phyloP scores from a whole-genome alignment of 2,113 vertebrate genomes.

The Geococcyx californianus region DNA sequence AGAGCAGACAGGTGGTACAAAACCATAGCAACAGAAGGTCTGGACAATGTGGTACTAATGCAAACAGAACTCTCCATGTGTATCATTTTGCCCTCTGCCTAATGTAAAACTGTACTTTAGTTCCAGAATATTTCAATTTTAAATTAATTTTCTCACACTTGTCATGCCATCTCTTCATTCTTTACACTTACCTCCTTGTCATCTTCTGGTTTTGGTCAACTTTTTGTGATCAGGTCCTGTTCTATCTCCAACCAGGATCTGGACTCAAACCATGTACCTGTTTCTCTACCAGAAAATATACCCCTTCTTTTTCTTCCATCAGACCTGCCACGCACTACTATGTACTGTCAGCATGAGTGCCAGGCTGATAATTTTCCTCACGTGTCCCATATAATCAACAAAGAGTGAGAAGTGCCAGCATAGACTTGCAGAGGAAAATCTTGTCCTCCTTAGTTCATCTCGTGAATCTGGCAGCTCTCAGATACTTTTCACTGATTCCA shows the following conservation, averaged over 20 bases:
- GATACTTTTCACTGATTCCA: neutral
- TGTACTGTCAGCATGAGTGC: neutral
- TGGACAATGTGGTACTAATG: constrained; percentile 34
- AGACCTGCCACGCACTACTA: neutral
- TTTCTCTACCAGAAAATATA: neutral
- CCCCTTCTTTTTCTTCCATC: neutral
- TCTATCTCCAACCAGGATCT: neutral
- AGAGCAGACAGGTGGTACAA: constrained; percentile 59
- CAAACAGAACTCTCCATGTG: constrained; percentile 44
- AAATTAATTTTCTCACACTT: neutral
- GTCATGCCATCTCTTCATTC: neutral
- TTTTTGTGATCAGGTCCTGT: neutral
- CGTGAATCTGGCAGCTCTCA: neutral
- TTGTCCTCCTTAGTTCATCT: neutral
- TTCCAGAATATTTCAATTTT: constrained; percentile 6
- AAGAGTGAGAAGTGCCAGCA: neutral
- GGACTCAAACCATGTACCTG: neutral
- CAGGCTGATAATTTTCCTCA: neutral
- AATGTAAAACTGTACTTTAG: constrained; percentile 14
- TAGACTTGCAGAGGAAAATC: constrained; percentile 12
- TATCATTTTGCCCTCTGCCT: constrained; percentile 42
- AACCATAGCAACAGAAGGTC: constrained; percentile 68
- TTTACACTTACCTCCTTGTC: neutral
- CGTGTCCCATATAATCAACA: neutral
- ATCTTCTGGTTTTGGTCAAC: neutral